phyloP scores from a whole-genome alignment of 2,113 vertebrate genomes.

The Sorex fumeus region DNA sequence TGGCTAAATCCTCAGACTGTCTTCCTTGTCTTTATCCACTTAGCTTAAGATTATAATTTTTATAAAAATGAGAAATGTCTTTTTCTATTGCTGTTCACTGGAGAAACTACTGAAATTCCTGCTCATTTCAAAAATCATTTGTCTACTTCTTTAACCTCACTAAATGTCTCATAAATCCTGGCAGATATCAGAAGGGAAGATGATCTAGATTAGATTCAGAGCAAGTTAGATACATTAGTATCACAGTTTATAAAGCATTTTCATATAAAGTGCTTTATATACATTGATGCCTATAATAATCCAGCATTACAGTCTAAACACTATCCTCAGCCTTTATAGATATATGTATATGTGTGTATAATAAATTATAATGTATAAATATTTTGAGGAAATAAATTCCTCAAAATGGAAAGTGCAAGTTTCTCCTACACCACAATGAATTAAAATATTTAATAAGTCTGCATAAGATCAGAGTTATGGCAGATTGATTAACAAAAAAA shows the following conservation, averaged over 20 bases:
- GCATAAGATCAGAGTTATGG: neutral
- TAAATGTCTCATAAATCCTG: constrained; percentile 14
- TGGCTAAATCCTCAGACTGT: constrained; percentile 44
- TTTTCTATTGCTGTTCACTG: constrained; percentile 23
- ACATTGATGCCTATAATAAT: constrained; percentile 16
- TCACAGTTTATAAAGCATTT: neutral
- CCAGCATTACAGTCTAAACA: neutral
- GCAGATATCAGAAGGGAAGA: neutral
- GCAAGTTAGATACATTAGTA: neutral
- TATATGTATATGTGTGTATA: neutral
- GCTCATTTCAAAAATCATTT: constrained; percentile 68
- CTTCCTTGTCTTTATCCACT: constrained; percentile 37
- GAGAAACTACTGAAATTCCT: constrained; percentile 55
- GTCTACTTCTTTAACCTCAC: constrained; percentile 45
- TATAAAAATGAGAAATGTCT: constrained; percentile 60
- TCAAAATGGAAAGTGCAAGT: constrained; percentile 14
- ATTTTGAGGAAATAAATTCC: neutral
- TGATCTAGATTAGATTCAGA: constrained; percentile 16
- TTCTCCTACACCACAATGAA: constrained; percentile 19
- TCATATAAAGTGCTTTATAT: neutral
- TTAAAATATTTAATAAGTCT: constrained; percentile 1
- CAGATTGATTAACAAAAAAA: neutral
- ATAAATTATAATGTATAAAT: too few species aligned
- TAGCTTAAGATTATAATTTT: constrained; percentile 64
- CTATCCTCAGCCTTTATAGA: constrained; percentile 5